Evolutionary conservation across 1,140 invertebrate species (phyloP), one percentile per base, ranked within the genome.

Genomic region (Lordiphosa stackelbergi): DNA sequence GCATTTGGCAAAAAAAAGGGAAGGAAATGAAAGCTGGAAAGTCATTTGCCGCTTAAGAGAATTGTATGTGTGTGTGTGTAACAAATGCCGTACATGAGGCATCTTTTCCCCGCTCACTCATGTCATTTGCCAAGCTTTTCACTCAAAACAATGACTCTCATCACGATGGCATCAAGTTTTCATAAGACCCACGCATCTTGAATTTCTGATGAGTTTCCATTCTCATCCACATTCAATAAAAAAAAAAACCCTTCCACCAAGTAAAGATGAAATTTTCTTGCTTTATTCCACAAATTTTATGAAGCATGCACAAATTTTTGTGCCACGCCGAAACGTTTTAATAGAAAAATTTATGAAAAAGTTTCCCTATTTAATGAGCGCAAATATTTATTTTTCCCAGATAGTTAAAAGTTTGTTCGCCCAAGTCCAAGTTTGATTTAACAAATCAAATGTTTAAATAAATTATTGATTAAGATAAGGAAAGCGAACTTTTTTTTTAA

Each of bases 61-160:
- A 56, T 45, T 45, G n/a, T 35, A 11, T n/a, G n/a, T 34, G 12
- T 36, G 9, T 56, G 42, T 46, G 42, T 53, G n/a, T n/a, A 45
- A 36, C 52, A 59, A 73, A 73, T 77, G 55, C 0, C 24, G 38
- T 46, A 69, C 49, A 69, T 69, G 56, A 58, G 63, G 28, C 38
- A 41, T 24, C 22, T 24, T 24, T 24, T 24, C 22, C 13, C 11
- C 36, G 5, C 24, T 31, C 11, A 38, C 35, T 64, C 61, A 37
- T 65, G 71, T 74, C 71, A 65, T 69, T 69, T 73, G 59, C 49
- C 69, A 61, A 58, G 49, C 60, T 69, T 62, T 64, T 71, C 63
- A 73, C 52, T 75, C 75, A 81, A 83, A 79, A 81, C 75, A 81
- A 81, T 81, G 77, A 83, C 73, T 83, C 77, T 81, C 75, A 81